Percentiles rank a stretch among this genome's conserved stretches.
Conservation (phyloP, 2,888 invertebrate genomes). For the Boloria euphrosyne region DNA sequence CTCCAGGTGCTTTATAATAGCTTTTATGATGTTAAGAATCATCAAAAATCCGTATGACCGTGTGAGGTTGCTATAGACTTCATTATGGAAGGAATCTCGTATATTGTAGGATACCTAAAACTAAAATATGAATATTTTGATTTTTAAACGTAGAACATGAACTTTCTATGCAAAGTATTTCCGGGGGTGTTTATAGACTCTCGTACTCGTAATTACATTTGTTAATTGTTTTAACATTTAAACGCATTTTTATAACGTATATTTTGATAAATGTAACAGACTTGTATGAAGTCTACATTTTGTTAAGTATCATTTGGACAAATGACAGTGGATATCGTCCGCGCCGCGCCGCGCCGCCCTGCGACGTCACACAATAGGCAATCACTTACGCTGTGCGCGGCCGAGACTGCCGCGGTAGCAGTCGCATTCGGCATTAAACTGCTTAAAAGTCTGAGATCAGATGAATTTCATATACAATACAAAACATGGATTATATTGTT, state of each 20-base stretch:
- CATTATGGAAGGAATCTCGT: too few species aligned
- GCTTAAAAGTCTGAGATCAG: neutral
- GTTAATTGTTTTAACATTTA: too few species aligned
- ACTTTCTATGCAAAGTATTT: too few species aligned
- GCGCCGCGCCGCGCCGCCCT: neutral
- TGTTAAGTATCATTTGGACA: constrained; percentile 5
- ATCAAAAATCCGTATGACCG: too few species aligned
- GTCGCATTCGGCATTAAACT: neutral
- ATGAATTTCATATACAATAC: constrained; percentile 10
- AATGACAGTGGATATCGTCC: constrained; percentile 8
- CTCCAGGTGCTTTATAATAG: too few species aligned
- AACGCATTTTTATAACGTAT: neutral
- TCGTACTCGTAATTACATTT: too few species aligned
- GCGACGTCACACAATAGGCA: constrained; percentile 17
- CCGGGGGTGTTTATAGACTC: too few species aligned
- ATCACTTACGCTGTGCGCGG: neutral
- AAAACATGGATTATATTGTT: neutral
- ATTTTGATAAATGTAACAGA: neutral
- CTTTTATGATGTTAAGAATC: too few species aligned
- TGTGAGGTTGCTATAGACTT: too few species aligned
- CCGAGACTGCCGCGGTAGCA: neutral
- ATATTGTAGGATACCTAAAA: too few species aligned
- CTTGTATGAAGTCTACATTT: constrained; percentile 1
- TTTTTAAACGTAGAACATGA: too few species aligned
- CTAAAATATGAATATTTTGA: too few species aligned